Evolutionary conservation across 2,113 vertebrate species (phyloP).

Genomic region (Prietella phreatophila): DNA sequence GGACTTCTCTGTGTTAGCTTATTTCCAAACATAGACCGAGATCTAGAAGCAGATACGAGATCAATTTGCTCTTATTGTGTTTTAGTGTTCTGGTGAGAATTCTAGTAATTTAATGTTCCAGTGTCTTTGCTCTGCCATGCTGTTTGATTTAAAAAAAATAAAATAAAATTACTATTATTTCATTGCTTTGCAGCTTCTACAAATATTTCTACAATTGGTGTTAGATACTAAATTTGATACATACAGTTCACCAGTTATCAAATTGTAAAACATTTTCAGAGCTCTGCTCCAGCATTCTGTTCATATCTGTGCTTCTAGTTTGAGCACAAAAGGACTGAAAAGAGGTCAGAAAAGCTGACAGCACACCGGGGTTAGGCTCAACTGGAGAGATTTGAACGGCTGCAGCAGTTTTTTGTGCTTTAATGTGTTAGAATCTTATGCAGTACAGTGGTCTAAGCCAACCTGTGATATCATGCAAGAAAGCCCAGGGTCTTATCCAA

Average conservation of each 20-base stretch:
- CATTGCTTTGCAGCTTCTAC: background rate
- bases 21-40: background rate
- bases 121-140: background rate
- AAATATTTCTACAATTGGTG: background rate
- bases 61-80: background rate
- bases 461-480: slow-evolving; percentile 40
- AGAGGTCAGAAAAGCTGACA: background rate
- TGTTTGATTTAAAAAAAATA: background rate
- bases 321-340: slow-evolving; percentile 31
- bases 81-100: background rate
- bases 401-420: slow-evolving; percentile 38
- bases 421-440: slow-evolving; percentile 42
- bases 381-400: slow-evolving; percentile 39
- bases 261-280: background rate
- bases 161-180: too few relatives aligned
- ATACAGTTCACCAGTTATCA: background rate
- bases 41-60: slow-evolving; percentile 9
- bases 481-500: slow-evolving; percentile 46
- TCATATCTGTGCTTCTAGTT: slow-evolving; percentile 30
- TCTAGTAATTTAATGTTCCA: background rate
- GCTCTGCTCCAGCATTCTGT: slow-evolving; percentile 8
- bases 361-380: background rate
- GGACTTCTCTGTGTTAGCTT: background rate
- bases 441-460: slow-evolving; percentile 26
- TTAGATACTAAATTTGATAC: background rate